These are phyloP conservation scores for Hipparchia semele DNA, from an alignment of 2,888 invertebrate species.

Conservation along the genomic window DNA sequence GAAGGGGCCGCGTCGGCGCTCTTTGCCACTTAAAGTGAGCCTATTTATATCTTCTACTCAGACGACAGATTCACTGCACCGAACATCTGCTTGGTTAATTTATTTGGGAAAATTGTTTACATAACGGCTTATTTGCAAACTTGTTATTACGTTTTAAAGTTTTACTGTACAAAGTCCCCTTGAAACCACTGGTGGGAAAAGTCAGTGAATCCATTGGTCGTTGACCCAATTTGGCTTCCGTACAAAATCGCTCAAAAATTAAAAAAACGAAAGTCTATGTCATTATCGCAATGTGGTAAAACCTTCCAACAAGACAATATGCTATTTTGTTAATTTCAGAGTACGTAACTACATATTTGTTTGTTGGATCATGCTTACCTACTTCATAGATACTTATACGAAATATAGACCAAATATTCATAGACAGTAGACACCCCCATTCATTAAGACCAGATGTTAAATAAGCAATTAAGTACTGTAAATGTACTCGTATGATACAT, in stretches of 20 bases:
- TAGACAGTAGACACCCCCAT: constrained; percentile 52
- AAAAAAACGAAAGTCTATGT: too few relatives aligned
- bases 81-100: constrained; percentile 60
- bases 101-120: constrained; percentile 22
- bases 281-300: too few relatives aligned
- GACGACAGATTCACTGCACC: constrained; percentile 60
- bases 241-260: constrained; percentile 11
- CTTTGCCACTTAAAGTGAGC: constrained; percentile 76
- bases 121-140: constrained; percentile 9
- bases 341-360: too few relatives aligned
- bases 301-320: too few relatives aligned
- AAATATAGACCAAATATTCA: constrained; percentile 34
- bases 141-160: not conserved
- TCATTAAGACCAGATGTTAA: constrained; percentile 72
- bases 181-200: too few relatives aligned
- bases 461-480: constrained; percentile 55
- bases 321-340: too few relatives aligned
- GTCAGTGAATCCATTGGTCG: too few relatives aligned
- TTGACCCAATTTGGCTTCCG: not conserved
- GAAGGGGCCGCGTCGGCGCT: constrained; percentile 72
- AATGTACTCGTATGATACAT: constrained; percentile 44
- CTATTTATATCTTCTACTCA: constrained; percentile 74
- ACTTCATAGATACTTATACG: not conserved
- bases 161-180: not conserved
- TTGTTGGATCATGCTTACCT: not conserved